Evolutionary conservation across 2,113 vertebrate genomes (phyloP), one percentile per base, ranked within the genome.

Genomic region (Strix uralensis): DNA sequence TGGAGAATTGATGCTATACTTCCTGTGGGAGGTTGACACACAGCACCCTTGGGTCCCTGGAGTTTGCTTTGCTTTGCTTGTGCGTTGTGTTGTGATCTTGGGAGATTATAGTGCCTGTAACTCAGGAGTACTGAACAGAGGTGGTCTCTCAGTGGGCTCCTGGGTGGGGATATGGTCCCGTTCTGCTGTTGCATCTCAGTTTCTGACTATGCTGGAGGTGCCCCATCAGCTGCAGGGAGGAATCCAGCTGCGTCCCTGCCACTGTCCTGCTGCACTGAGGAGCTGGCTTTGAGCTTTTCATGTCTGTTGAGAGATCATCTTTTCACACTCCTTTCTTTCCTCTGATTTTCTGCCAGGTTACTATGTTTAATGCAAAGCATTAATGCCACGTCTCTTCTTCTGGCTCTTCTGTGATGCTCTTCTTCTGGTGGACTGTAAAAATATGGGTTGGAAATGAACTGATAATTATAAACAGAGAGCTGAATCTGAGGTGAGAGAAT

Each of bases 51-150:
- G 26, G 42, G 66, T n/a, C 34, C 46, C 61, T 9, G 14, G 47
- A 5, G 32, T 27, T 67, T 72, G 86, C 77, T 79, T 65, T 62
- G 69, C n/a, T 62, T 93, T 36, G 18, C 65, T 55, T 27, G 32
- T 26, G 13, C 3, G 0, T 2, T 27, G 21, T 65, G 62, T 2
- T 63, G 54, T 61, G 52, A 27, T 21, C 23, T 34, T 26, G 5
- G 57, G 73, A 51, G 49, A 36, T 4, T 7, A 4, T 13, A 42
- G 54, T 11, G 36, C 36, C 71, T 30, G 19, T 36, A 70, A 10
- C 49, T 62, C 34, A 15, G 73, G 63, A 57, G 26, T 29, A n/a
- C 61, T 74, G 59, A 46, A 42, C 20, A 71, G 59, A 4, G 15
- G 2, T 20, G 55, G 25, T 36, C 19, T 71, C 69, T 86, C 6